Conservation (phyloP, 1,140 invertebrate species). For the Bombus huntii region DNA sequence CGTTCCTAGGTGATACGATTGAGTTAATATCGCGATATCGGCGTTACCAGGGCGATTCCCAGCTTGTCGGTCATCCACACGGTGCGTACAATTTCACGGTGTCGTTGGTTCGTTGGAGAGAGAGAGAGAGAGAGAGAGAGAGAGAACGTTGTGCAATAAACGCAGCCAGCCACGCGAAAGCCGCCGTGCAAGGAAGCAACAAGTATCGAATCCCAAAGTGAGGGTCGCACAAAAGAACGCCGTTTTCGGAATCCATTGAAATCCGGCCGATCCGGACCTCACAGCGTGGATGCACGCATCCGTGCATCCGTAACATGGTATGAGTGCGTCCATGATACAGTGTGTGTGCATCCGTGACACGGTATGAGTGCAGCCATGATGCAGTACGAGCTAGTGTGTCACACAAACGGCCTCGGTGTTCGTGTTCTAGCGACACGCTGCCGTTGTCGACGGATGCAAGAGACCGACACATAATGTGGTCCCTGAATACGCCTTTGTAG, state of each 20-base stretch:
- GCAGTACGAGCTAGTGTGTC: neutral
- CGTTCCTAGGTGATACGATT: constrained; percentile 7
- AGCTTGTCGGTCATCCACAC: neutral
- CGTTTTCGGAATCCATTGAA: neutral
- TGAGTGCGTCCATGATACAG: too few relatives aligned
- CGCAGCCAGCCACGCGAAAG: neutral
- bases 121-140: too few relatives aligned
- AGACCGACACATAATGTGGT: constrained; percentile 53
- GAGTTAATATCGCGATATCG: constrained; percentile 32
- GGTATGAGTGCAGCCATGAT: too few relatives aligned
- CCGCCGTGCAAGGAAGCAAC: constrained; percentile 6
- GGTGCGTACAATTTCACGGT: neutral
- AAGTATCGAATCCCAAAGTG: constrained; percentile 47
- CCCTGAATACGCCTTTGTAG: constrained; percentile 55
- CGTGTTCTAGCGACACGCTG: constrained; percentile 24
- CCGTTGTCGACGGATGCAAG: constrained; percentile 32
- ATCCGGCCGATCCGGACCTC: neutral
- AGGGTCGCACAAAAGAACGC: neutral
- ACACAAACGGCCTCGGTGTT: neutral
- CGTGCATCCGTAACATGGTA: neutral
- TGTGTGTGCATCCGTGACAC: neutral
- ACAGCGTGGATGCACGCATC: neutral
- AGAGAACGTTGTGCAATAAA: neutral
- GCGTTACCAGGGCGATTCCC: neutral
- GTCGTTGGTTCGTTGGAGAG: neutral